Conservation (phyloP, 2,888 invertebrate species). For the Nemapogon koenigi region DNA sequence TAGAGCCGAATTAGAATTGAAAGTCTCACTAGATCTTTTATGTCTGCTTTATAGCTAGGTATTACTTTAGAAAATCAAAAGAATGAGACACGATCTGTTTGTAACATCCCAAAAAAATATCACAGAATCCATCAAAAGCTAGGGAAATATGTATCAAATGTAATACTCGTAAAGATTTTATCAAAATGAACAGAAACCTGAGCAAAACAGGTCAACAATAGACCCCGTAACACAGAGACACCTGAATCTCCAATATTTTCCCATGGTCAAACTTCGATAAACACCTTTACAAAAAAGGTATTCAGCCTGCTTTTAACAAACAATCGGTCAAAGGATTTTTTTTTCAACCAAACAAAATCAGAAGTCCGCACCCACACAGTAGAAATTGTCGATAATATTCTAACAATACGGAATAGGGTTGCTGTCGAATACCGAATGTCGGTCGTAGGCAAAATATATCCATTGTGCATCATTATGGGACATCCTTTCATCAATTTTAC, state of each 20-base stretch:
- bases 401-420: constrained; percentile 47
- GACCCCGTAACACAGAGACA: constrained; percentile 23
- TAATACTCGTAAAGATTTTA: constrained; percentile 40
- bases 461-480: constrained; percentile 54
- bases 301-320: constrained; percentile 50
- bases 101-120: constrained; percentile 3
- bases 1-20: constrained; percentile 49
- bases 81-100: no score
- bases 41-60: no score
- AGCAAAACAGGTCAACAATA: constrained; percentile 15
- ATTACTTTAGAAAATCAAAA: no score
- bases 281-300: constrained; percentile 53
- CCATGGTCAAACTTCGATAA: constrained; percentile 62
- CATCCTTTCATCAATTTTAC: constrained; percentile 56
- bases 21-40: constrained; percentile 8
- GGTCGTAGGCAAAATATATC: constrained; percentile 45
- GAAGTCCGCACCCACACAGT: constrained; percentile 44
- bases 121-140: not conserved
- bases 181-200: constrained; percentile 28
- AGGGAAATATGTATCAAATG: constrained; percentile 8
- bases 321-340: constrained; percentile 59
- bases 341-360: constrained; percentile 47
- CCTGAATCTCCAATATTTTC: constrained; percentile 60
- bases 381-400: constrained; percentile 45
- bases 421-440: constrained; percentile 25